A percentile compares a stretch with the other conserved stretches of the same genome.
These are phyloP conservation scores for Drosophila nr. perissopoda DNA, from an alignment of 2,888 invertebrate genomes.

Conservation along the genomic window DNA sequence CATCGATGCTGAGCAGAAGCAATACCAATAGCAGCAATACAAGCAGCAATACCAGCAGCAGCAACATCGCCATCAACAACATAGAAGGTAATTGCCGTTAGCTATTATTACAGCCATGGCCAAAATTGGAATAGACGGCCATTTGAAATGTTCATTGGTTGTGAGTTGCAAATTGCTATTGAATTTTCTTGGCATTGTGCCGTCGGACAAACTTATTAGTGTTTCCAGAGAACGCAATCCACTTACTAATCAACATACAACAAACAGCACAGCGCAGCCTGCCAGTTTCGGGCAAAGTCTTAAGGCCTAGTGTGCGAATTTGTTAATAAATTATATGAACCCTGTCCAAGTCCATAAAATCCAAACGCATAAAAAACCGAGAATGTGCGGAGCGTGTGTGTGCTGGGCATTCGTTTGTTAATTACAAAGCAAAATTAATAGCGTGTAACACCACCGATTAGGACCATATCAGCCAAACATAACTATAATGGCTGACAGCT, in stretches of 20 bases:
- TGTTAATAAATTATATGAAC: conserved; percentile 73
- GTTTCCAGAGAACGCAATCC: conserved; percentile 17
- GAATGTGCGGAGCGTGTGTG: conserved; percentile 31
- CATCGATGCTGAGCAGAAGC: conserved; percentile 16
- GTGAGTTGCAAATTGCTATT: conserved; percentile 61
- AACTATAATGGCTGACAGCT: conserved; percentile 35
- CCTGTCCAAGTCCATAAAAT: conserved; percentile 63
- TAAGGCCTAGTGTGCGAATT: conserved; percentile 61
- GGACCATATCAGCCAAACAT: conserved; percentile 51
- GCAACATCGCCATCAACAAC: conserved; percentile 3
- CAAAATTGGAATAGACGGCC: conserved; percentile 38
- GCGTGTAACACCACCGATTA: conserved; percentile 76
- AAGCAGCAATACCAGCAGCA: conserved; percentile 10
- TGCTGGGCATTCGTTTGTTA: conserved; percentile 51
- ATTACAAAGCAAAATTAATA: conserved; percentile 79
- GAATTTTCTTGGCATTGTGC: conserved; percentile 59
- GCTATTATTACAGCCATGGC: conserved; percentile 63
- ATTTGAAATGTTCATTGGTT: conserved; percentile 42
- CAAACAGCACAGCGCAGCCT: conserved; percentile 4
- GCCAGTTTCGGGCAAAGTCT: conserved; percentile 11
- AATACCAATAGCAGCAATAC: conserved; percentile 19
- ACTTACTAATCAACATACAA: conserved; percentile 61
- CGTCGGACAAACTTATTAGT: conserved; percentile 56
- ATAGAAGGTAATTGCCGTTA: conserved; percentile 65
- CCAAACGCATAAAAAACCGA: conserved; percentile 63